Conservation (phyloP, 2,888 invertebrate genomes). For the Dryococelus australis region DNA sequence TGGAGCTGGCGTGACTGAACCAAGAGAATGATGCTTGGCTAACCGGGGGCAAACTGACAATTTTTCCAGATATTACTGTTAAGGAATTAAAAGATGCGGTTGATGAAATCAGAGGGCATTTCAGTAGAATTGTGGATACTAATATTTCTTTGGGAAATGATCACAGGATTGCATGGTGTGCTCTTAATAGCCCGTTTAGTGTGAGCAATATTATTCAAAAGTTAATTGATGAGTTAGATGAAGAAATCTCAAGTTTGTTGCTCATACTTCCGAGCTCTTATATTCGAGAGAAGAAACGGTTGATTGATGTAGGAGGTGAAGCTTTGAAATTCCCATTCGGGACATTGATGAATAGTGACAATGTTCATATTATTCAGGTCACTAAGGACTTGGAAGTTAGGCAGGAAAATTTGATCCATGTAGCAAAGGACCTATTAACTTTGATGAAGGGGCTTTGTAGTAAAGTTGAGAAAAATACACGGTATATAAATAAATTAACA, state of each 20-base stretch:
- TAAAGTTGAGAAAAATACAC: no score
- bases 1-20: not conserved
- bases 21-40: not conserved
- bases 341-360: not conserved
- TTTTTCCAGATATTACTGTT: not conserved
- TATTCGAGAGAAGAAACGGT: not conserved
- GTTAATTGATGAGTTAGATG: not conserved
- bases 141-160: no score
- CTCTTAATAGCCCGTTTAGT: not conserved
- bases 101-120: not conserved
- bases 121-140: not conserved
- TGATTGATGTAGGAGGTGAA: not conserved
- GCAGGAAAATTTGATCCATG: not conserved
- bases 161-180: no score
- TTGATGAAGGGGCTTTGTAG: no score
- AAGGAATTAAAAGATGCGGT: not conserved
- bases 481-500: no score
- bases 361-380: not conserved
- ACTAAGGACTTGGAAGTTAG: not conserved
- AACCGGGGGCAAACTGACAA: not conserved
- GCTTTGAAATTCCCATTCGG: not conserved
- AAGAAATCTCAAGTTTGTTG: not conserved
- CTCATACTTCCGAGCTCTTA: not conserved
- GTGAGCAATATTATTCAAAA: not conserved
- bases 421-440: not conserved